Base-by-base conservation (phyloP, 2,888 invertebrate species). In the Tethea ocularis region DNA sequence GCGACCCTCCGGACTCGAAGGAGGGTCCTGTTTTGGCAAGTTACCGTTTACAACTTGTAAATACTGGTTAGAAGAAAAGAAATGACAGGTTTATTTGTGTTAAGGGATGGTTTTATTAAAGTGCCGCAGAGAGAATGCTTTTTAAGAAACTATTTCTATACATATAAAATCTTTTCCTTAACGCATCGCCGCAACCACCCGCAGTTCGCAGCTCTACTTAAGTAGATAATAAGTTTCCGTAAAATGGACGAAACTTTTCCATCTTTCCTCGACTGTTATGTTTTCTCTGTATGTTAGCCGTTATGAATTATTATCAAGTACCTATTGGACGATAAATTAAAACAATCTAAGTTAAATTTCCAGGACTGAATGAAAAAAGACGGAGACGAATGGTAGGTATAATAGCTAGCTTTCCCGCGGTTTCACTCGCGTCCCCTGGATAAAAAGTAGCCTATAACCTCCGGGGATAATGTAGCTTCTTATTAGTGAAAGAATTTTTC, bases 1-100 rank as follows among this genome's bases (percentile, higher is more conserved):
- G 74, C 68, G 72, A 65, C 73, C 75, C 74, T 68, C 66, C 58
- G 56, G n/a, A 5, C 38, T 38, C n/a, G 67, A 61, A 60, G 63
- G 64, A 64, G 67, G 77, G 77, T 71, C 66, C 67, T 58, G 68
- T 68, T 66, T 67, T 59, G 56, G 70, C 69, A 73, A 79, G 72
- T 83, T 83, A 84, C 82, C 83, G 83, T 77, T 84, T 82, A 87
- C 85, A 83, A 82, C 80, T 76, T 87, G 88, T 88, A 88, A 89
- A 87, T 87, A 87, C 86, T 85, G 79, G 75, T 78, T 74, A 70
- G 71, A 70, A 60, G 70, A 20, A 46, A 20, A 20, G 65, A 73
- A 69, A 70, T 63, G 64, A 63, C 63, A 61, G 63, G 66, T 70
- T 71, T 72, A 66, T 75, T 72, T 69, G 64, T 59, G 58, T 62